Evolutionary conservation across 2,888 invertebrate species (phyloP).

Genomic region (Gryllus longicercus): DNA sequence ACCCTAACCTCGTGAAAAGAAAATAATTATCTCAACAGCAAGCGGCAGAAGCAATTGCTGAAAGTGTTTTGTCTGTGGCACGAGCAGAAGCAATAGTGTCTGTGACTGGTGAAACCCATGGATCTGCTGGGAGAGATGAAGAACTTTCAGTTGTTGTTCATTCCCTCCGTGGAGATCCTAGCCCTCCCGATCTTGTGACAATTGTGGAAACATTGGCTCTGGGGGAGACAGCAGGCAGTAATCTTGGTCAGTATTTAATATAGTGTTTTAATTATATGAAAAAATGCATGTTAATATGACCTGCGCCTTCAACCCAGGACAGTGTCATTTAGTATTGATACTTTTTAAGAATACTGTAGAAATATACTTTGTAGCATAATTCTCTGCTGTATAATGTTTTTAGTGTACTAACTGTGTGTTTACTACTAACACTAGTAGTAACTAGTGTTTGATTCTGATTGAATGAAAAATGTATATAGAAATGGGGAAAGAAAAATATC

Average conservation of each 20-base stretch:
- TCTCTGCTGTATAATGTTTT: too few species aligned
- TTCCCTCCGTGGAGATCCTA: slow-evolving; percentile 59
- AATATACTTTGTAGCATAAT: too few species aligned
- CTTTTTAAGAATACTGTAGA: too few species aligned
- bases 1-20: slow-evolving; percentile 25
- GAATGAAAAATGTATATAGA: too few species aligned
- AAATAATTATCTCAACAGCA: slow-evolving; percentile 48
- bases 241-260: neutral
- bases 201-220: slow-evolving; percentile 79
- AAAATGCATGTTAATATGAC: too few species aligned
- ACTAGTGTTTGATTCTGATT: too few species aligned
- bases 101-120: slow-evolving; percentile 44
- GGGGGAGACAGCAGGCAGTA: slow-evolving; percentile 43
- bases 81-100: slow-evolving; percentile 67
- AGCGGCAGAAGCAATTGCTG: slow-evolving; percentile 85
- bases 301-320: too few species aligned
- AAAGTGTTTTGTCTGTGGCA: slow-evolving; percentile 71
- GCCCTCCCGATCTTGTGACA: slow-evolving; percentile 72
- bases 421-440: too few species aligned
- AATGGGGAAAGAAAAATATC: too few species aligned
- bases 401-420: too few species aligned
- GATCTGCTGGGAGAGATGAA: slow-evolving; percentile 46
- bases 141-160: slow-evolving; percentile 58
- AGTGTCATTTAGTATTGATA: too few species aligned
- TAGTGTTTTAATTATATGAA: too few species aligned